Evolutionary conservation across 2,113 vertebrate species (phyloP), one percentile per base, ranked within the genome.

Genomic region (Amphiprion percula): DNA sequence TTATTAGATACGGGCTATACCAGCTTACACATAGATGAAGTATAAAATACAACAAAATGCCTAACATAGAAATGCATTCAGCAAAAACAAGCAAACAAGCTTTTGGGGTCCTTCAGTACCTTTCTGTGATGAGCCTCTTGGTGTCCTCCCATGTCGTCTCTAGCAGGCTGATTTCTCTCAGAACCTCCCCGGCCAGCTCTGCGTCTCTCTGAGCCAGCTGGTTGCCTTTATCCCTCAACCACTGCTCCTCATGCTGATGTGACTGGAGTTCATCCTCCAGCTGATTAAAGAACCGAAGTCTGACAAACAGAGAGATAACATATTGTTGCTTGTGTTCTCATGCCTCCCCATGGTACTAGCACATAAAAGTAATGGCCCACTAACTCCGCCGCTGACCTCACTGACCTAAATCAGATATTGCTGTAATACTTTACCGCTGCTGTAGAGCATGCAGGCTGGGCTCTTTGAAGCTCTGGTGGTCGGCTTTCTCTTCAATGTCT

Each of bases 261-360:
- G 97, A 97, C 91, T 96, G 97, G 5, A 99, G 6, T 77, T 99
- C 98, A 74, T 99, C 97, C 83, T 99, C 97, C 78, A 99, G 87
- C 74, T 99, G 97, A 89, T 96, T 99, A 86, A 98, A 97, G 80
- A 95, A 91, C 77, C 96, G 95, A 24, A 98, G 88, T 72, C 98
- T 99, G 87, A 4, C 65, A 91, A 75, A 58, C 39, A 88, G 66
- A 90, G 65, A 83, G 2, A 81, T 8, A 47, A 53, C 5, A 58
- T 37, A 23, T 21, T 41, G 10, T 12, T 54, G 9, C n/a, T 14
- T 21, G 8, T 17, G 21, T 50, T 67, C 7, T 23, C 21, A 12
- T n/a, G 17, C 2, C 39, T 4, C 30, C 2, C 3, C 10, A 37
- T 39, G 16, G 21, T 49, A n/a, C 8, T 5, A 47, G 33, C 3